Conservation (phyloP, 2,888 invertebrate genomes). For the Cheilosia pagana region DNA sequence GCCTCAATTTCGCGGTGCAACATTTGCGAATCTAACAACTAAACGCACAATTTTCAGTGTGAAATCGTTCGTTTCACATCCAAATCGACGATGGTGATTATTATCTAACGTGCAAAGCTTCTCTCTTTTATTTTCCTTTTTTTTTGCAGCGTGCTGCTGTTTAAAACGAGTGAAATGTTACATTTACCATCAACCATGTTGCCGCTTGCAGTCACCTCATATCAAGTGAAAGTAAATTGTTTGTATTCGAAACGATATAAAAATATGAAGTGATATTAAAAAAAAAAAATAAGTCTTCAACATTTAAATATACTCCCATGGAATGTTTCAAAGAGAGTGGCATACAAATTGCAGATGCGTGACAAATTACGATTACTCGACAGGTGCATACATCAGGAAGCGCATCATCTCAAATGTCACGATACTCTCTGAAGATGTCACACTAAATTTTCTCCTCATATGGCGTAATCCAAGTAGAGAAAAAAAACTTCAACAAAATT, state of each 20-base stretch:
- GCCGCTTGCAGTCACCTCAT: slow-evolving; percentile 52
- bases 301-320: background rate
- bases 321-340: slow-evolving; percentile 1
- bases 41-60: slow-evolving; percentile 38
- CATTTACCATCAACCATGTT: slow-evolving; percentile 49
- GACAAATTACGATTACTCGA: slow-evolving; percentile 42
- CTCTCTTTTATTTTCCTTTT: slow-evolving; percentile 54
- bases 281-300: slow-evolving; percentile 4
- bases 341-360: slow-evolving; percentile 57
- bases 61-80: slow-evolving; percentile 61
- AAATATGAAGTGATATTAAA: slow-evolving; percentile 20
- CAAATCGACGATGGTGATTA: slow-evolving; percentile 32
- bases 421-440: slow-evolving; percentile 45
- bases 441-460: slow-evolving; percentile 16
- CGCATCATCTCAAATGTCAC: slow-evolving; percentile 37
- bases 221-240: slow-evolving; percentile 72
- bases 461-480: slow-evolving; percentile 2
- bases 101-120: slow-evolving; percentile 61
- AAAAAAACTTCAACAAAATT: slow-evolving; percentile 10
- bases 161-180: slow-evolving; percentile 67
- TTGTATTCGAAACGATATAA: slow-evolving; percentile 40
- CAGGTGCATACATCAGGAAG: slow-evolving; percentile 40
- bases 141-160: slow-evolving; percentile 29
- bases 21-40: background rate
- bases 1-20: background rate